phyloP scores from a whole-genome alignment of 1,140 invertebrate genomes.

The Rhyacophila brunnea region DNA sequence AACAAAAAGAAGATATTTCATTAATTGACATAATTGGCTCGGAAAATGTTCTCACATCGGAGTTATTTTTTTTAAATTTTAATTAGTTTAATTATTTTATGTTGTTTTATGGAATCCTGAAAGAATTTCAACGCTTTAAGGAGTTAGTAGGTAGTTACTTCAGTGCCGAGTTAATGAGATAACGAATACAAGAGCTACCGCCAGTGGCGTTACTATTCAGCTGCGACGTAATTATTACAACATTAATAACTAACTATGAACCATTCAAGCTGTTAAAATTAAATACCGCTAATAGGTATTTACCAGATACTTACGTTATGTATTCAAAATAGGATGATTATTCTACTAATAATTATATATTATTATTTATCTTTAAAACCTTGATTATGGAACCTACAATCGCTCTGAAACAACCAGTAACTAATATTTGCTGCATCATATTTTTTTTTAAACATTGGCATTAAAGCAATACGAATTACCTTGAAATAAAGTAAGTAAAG shows the following conservation, averaged over 20 bases:
- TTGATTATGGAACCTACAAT: too few relatives aligned
- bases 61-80: conserved; percentile 19
- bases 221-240: background rate
- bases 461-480: too few relatives aligned
- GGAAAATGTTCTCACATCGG: conserved; percentile 31
- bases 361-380: too few relatives aligned
- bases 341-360: too few relatives aligned
- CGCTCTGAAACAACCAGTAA: too few relatives aligned
- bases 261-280: too few relatives aligned
- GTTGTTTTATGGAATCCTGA: conserved; percentile 35
- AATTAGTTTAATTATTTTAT: conserved; percentile 37
- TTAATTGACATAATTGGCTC: conserved; percentile 34
- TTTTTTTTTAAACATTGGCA: too few relatives aligned
- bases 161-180: conserved; percentile 30
- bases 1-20: conserved; percentile 24
- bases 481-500: too few relatives aligned
- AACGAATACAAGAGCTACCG: conserved; percentile 17
- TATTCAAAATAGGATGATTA: too few relatives aligned
- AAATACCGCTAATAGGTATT: too few relatives aligned
- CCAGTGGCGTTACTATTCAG: background rate
- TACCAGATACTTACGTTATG: too few relatives aligned
- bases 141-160: conserved; percentile 13
- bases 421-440: too few relatives aligned
- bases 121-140: conserved; percentile 34
- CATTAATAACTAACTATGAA: background rate